Conservation (phyloP, 2,888 invertebrate genomes). For the Cataglyphis albicans region DNA sequence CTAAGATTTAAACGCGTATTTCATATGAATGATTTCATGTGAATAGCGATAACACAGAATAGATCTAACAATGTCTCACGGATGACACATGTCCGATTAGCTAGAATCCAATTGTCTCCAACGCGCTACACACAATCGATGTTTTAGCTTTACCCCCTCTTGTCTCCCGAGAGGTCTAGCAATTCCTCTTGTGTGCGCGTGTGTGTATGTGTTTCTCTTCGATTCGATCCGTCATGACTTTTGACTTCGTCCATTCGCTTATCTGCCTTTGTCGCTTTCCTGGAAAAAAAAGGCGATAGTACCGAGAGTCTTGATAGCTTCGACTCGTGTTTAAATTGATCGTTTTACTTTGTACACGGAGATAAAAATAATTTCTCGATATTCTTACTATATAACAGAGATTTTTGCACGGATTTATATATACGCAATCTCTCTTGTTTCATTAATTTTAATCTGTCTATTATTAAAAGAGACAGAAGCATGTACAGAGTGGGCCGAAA, state of each 20-base stretch:
- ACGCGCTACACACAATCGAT: conserved; percentile 76
- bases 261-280: not conserved
- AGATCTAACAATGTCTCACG: not conserved
- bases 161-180: not conserved
- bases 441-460: not conserved
- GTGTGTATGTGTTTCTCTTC: not conserved
- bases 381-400: not conserved
- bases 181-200: conserved; percentile 24
- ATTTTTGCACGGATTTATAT: not conserved
- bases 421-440: not conserved
- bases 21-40: not conserved
- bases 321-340: not conserved
- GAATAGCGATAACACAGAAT: not conserved
- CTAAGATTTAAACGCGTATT: not conserved
- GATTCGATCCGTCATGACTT: conserved; percentile 21
- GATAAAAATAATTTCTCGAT: not conserved
- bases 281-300: not conserved
- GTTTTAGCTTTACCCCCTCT: conserved; percentile 68
- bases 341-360: not conserved
- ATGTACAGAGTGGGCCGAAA: too few species aligned
- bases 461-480: too few species aligned
- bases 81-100: not conserved
- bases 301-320: not conserved
- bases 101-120: conserved; percentile 5
- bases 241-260: not conserved